Conservation (phyloP, 2,888 invertebrate species). For the Nemurella pictetii region DNA sequence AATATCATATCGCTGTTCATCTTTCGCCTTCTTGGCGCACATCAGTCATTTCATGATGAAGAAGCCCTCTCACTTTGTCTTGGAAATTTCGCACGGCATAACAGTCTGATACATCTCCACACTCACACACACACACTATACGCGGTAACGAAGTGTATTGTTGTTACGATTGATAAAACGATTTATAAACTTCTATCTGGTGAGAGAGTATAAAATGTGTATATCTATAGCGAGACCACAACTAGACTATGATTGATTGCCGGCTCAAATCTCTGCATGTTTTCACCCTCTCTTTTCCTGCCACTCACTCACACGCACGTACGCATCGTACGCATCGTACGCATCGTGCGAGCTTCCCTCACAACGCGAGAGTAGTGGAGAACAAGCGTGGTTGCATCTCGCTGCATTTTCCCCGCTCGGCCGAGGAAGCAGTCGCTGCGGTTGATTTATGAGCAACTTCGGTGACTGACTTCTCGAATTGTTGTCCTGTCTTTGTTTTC, state of each 20-base stretch:
- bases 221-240: background rate
- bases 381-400: background rate
- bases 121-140: too few species aligned
- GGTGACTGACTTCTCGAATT: background rate
- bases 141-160: slow-evolving; percentile 15
- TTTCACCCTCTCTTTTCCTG: slow-evolving; percentile 4
- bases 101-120: background rate
- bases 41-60: background rate
- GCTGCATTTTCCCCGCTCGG: slow-evolving; percentile 4
- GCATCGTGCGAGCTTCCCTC: too few species aligned
- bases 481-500: background rate
- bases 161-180: slow-evolving; percentile 13
- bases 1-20: slow-evolving; percentile 1
- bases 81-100: background rate
- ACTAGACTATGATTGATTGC: slow-evolving; percentile 3
- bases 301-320: background rate
- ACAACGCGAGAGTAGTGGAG: background rate
- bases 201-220: background rate
- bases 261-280: slow-evolving; percentile 11
- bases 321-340: too few species aligned
- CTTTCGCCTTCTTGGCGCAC: background rate
- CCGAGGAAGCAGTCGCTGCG: background rate
- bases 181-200: background rate
- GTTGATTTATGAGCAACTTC: background rate
- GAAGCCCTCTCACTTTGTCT: background rate